A percentile compares a stretch with the other conserved stretches of the same genome.
These are phyloP conservation scores for Linnaemya tessellans DNA, from an alignment of 2,888 invertebrate genomes.

Conservation along the genomic window DNA sequence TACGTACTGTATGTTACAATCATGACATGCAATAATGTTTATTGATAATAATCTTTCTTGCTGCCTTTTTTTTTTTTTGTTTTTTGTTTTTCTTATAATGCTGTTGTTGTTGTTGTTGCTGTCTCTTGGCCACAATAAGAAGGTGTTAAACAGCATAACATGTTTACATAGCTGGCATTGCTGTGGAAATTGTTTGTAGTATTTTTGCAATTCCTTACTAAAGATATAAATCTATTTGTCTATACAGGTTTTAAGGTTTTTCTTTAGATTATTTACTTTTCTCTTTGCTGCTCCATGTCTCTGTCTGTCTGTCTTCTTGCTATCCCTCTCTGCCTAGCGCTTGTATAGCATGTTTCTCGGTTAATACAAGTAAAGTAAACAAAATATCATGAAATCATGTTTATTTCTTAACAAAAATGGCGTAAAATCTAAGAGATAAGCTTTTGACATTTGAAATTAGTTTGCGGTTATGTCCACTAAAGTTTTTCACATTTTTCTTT, in stretches of 20 bases:
- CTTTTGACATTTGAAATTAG: slow-evolving; percentile 82
- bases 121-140: slow-evolving; percentile 48
- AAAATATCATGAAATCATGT: slow-evolving; percentile 79
- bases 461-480: slow-evolving; percentile 70
- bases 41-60: slow-evolving; percentile 67
- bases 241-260: slow-evolving; percentile 60
- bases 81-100: slow-evolving; percentile 13
- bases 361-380: slow-evolving; percentile 17
- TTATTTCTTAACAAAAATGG: slow-evolving; percentile 66
- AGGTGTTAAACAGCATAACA: slow-evolving; percentile 69
- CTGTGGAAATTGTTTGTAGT: slow-evolving; percentile 50
- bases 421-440: slow-evolving; percentile 77
- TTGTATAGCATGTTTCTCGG: slow-evolving; percentile 30
- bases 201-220: slow-evolving; percentile 51
- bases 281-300: neutral
- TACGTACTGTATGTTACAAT: slow-evolving; percentile 45
- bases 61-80: slow-evolving; percentile 11
- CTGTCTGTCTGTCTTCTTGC: neutral
- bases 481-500: neutral
- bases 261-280: slow-evolving; percentile 23
- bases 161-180: slow-evolving; percentile 44
- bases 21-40: slow-evolving; percentile 72
- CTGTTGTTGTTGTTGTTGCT: neutral
- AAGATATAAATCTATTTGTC: slow-evolving; percentile 60
- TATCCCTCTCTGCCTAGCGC: neutral